These are phyloP conservation scores for Archips crataeganus DNA, from an alignment of 2,888 invertebrate species.

Conservation along the genomic window DNA sequence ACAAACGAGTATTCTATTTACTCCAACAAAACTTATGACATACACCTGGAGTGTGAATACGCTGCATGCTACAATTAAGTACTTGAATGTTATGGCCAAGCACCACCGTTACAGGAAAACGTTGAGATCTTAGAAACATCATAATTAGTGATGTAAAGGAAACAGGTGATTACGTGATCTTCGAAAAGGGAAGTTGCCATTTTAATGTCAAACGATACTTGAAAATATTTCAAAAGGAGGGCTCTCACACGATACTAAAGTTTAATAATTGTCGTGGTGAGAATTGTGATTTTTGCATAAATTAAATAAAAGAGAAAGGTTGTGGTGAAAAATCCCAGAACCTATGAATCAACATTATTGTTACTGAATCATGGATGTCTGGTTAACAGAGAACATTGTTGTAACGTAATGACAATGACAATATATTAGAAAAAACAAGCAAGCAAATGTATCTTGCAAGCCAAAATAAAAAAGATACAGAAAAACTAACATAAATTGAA, in stretches of 20 bases:
- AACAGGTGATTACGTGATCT: conserved; percentile 23
- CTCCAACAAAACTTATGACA: conserved; percentile 14
- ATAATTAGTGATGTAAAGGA: conserved; percentile 30
- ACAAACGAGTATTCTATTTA: not conserved
- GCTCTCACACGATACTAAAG: not conserved
- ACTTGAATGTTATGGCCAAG: conserved; percentile 71
- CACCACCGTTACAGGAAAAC: conserved; percentile 46
- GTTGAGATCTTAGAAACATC: conserved; percentile 16
- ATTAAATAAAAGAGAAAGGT: conserved; percentile 7
- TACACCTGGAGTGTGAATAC: conserved; percentile 51
- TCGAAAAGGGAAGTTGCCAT: conserved; percentile 11
- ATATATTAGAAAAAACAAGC: no score
- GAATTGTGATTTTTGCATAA: not conserved
- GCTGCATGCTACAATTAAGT: conserved; percentile 59
- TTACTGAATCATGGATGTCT: not conserved
- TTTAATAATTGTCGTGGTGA: not conserved
- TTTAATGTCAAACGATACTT: conserved; percentile 7
- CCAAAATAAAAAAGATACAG: no score
- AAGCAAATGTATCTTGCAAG: no score
- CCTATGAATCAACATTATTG: not conserved
- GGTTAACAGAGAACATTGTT: no score
- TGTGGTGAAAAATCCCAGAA: not conserved
- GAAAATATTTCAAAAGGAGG: not conserved
- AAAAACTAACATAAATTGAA: no score
- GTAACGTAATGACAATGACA: no score